phyloP scores from a whole-genome alignment of 2,888 invertebrate species.

The Drosophila macrospina region DNA sequence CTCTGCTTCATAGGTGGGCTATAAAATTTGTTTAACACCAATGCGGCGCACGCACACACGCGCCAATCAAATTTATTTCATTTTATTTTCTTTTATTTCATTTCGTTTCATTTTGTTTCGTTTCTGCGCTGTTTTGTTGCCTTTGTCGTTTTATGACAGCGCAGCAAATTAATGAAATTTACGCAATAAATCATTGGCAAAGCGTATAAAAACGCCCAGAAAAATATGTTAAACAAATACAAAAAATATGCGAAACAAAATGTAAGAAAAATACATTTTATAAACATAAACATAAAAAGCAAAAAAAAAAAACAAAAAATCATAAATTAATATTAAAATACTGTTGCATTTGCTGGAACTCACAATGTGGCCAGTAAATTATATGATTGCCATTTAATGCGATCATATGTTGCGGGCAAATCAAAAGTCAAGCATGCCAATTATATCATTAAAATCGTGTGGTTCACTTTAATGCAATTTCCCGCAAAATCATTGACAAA shows the following conservation, averaged over 20 bases:
- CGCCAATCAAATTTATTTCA: conserved; percentile 75
- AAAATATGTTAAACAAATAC: conserved; percentile 52
- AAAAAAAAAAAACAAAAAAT: too few species aligned
- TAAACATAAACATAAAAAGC: conserved; percentile 6
- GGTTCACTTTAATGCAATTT: conserved; percentile 12
- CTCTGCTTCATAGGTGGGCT: conserved; percentile 62
- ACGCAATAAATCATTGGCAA: conserved; percentile 68
- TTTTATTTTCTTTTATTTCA: conserved; percentile 35
- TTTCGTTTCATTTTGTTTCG: too few species aligned
- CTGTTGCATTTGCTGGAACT: conserved; percentile 2
- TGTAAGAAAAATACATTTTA: conserved; percentile 18
- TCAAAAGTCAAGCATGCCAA: conserved; percentile 21
- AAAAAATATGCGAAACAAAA: conserved; percentile 36
- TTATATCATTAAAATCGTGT: conserved; percentile 16
- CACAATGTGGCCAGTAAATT: conserved; percentile 20
- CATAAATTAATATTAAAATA: conserved; percentile 13
- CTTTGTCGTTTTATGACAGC: conserved; percentile 70
- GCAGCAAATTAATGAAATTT: conserved; percentile 75
- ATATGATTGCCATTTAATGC: conserved; percentile 16
- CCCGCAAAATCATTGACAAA: too few species aligned
- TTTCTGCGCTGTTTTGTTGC: conserved; percentile 18
- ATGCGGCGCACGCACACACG: conserved; percentile 46
- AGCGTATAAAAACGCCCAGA: conserved; percentile 29
- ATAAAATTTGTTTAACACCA: conserved; percentile 76
- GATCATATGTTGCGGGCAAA: conserved; percentile 20